A percentile compares a stretch with the other conserved stretches of the same genome.
phyloP scores from a whole-genome alignment of 1,140 invertebrate species.

The Pseudachorutes palmiensis region DNA sequence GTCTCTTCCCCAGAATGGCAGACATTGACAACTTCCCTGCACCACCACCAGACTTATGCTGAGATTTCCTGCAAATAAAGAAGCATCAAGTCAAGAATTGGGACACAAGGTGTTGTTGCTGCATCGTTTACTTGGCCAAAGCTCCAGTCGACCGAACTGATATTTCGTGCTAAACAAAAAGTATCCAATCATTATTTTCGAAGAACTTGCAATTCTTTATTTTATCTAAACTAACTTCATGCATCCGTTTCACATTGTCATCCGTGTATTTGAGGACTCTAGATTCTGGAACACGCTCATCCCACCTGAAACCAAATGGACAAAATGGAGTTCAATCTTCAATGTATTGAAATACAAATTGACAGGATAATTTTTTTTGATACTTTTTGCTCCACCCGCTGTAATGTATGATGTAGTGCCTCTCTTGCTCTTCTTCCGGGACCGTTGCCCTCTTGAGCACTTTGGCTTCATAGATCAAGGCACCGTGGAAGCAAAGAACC shows the following conservation, averaged over 20 bases:
- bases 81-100: no score
- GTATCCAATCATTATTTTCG: no score
- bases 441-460: constrained; percentile 68
- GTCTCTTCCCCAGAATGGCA: no score
- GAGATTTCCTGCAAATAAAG: no score
- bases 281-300: constrained; percentile 93
- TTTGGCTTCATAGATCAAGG: constrained; percentile 90
- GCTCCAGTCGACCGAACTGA: no score
- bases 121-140: no score
- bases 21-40: no score
- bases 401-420: constrained; percentile 76
- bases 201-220: no score
- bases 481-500: constrained; percentile 91
- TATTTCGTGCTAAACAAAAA: no score
- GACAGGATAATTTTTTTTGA: neutral
- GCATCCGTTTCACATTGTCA: constrained; percentile 72
- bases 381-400: constrained; percentile 59
- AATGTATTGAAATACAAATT: neutral
- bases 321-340: neutral
- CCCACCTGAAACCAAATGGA: constrained; percentile 64
- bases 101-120: no score
- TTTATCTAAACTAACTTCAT: no score
- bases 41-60: no score
- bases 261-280: constrained; percentile 89
- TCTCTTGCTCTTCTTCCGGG: constrained; percentile 70